A percentile compares a stretch with the other conserved stretches of the same genome.
phyloP scores from a whole-genome alignment of 2,797 vertebrate genomes.

The Sphaeramia orbicularis region DNA sequence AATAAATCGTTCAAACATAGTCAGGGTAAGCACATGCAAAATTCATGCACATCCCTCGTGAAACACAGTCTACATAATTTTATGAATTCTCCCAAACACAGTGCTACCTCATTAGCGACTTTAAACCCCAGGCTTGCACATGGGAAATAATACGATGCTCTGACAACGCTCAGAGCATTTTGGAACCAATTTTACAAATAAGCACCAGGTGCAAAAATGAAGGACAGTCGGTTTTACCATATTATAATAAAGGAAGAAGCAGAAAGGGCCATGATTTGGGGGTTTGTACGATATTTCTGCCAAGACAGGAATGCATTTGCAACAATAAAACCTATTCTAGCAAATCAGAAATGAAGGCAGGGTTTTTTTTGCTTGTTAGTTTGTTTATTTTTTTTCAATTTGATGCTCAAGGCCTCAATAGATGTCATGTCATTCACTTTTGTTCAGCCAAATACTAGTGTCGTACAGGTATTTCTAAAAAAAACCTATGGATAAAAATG shows the following conservation, averaged over 20 bases:
- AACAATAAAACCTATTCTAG: no score
- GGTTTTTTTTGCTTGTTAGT: no score
- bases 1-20: conserved; percentile 20
- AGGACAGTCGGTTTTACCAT: conserved; percentile 22
- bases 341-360: no score
- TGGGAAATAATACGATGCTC: conserved; percentile 56
- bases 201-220: conserved; percentile 46
- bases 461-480: no score
- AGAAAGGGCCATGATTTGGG: not conserved
- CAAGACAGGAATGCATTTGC: no score
- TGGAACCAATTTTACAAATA: conserved; percentile 53
- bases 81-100: conserved; percentile 20
- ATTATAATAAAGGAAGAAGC: conserved; percentile 11
- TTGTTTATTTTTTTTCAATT: no score
- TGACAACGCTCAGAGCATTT: conserved; percentile 57
- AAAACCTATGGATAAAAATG: no score
- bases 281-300: not conserved
- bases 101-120: conserved; percentile 53
- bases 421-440: no score
- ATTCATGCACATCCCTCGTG: conserved; percentile 33
- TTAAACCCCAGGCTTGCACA: conserved; percentile 39
- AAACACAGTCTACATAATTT: conserved; percentile 33
- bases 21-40: conserved; percentile 35
- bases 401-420: no score
- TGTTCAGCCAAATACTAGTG: no score